Conservation (phyloP, 2,797 vertebrate species). For the Aplochiton taeniatus region DNA sequence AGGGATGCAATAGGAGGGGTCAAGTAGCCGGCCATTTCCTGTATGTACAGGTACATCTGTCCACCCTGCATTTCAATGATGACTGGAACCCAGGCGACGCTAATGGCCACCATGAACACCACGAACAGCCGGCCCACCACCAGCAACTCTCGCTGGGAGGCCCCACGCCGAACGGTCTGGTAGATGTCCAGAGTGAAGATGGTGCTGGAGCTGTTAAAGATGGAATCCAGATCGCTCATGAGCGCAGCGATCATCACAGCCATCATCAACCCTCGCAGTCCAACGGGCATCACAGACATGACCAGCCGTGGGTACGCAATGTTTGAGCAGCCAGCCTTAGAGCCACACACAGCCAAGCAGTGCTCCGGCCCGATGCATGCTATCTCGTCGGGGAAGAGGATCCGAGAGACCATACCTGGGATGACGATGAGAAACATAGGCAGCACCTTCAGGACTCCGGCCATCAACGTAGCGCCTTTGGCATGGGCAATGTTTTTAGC, state of each 20-base stretch:
- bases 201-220: conserved; percentile 98
- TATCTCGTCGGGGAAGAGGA: conserved; percentile 89
- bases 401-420: conserved; percentile 98
- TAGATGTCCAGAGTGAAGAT: conserved; percentile 98
- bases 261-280: conserved; percentile 98
- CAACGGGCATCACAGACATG: conserved; percentile 93
- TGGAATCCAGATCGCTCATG: conserved; percentile 98
- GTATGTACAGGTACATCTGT: conserved; percentile 98
- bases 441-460: conserved; percentile 92
- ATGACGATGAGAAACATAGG: conserved; percentile 98
- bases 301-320: conserved; percentile 96
- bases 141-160: conserved; percentile 89
- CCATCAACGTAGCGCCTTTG: conserved; percentile 96
- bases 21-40: conserved; percentile 96
- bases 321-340: conserved; percentile 95
- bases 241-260: conserved; percentile 98
- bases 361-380: conserved; percentile 97
- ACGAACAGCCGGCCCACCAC: conserved; percentile 92
- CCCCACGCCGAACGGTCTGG: conserved; percentile 81
- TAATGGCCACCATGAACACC: conserved; percentile 91
- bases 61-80: conserved; percentile 98
- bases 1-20: conserved; percentile 95
- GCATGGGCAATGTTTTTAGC: conserved; percentile 96
- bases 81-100: conserved; percentile 97
- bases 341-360: conserved; percentile 95